These are phyloP conservation scores for Drosophila guanche DNA, from an alignment of 1,140 invertebrate species.

Conservation along the genomic window DNA sequence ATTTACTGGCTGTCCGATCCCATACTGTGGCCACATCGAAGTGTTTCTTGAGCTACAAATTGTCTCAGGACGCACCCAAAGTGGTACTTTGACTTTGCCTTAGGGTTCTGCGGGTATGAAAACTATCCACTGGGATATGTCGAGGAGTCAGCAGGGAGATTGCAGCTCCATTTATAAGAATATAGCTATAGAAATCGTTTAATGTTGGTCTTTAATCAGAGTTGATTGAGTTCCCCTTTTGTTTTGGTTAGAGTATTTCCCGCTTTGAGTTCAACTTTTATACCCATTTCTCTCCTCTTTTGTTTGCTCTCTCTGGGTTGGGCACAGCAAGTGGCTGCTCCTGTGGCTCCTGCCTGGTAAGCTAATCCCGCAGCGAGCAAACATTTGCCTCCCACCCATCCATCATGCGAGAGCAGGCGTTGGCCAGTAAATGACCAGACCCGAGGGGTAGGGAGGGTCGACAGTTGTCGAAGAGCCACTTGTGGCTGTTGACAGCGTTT, in stretches of 20 bases:
- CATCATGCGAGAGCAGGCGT: constrained; percentile 36
- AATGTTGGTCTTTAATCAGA: too few species aligned
- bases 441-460: constrained; percentile 16
- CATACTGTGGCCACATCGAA: constrained; percentile 36
- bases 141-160: neutral
- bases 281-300: neutral
- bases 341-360: constrained; percentile 53
- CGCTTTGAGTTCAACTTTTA: neutral
- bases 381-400: constrained; percentile 37
- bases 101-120: neutral
- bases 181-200: neutral
- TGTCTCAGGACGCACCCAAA: constrained; percentile 40
- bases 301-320: constrained; percentile 47
- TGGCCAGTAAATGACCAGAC: neutral
- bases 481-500: constrained; percentile 70
- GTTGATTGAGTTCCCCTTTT: neutral
- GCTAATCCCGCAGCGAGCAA: constrained; percentile 67
- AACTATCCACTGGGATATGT: neutral
- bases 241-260: constrained; percentile 33
- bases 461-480: constrained; percentile 65
- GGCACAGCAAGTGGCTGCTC: constrained; percentile 39
- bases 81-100: constrained; percentile 3
- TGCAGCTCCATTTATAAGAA: too few species aligned
- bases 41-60: constrained; percentile 37
- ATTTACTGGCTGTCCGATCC: constrained; percentile 46